Evolutionary conservation across 2,797 vertebrate genomes (phyloP).

Genomic region (Gymnocypris eckloni): DNA sequence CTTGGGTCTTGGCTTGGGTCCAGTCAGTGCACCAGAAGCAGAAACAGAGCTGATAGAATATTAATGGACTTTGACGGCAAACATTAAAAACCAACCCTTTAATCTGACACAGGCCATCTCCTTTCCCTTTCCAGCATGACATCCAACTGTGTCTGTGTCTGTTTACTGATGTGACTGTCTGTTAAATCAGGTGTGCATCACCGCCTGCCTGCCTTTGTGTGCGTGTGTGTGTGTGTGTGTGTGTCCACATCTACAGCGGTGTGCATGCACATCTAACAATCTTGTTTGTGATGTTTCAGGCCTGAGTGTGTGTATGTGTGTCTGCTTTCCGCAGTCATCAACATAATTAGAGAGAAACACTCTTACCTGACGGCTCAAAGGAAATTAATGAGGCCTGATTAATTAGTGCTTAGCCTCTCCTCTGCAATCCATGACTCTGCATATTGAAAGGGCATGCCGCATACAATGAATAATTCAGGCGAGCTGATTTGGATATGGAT

Average conservation of each 20-base stretch:
- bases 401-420: constrained; percentile 80
- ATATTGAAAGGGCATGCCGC: constrained; percentile 72
- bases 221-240: constrained; percentile 15
- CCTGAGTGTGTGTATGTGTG: constrained; percentile 50
- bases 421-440: constrained; percentile 77
- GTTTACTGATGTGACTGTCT: constrained; percentile 53
- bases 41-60: constrained; percentile 76
- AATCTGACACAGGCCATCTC: constrained; percentile 77
- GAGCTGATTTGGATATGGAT: constrained; percentile 49
- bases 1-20: constrained; percentile 52
- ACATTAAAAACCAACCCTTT: constrained; percentile 76
- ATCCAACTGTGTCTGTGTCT: constrained; percentile 60
- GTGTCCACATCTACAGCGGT: constrained; percentile 27
- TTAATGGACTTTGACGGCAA: constrained; percentile 80
- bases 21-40: constrained; percentile 69
- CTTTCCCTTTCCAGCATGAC: constrained; percentile 72
- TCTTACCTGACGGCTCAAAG: constrained; percentile 80
- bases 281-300: constrained; percentile 63
- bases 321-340: constrained; percentile 67
- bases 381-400: constrained; percentile 81
- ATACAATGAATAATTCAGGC: constrained; percentile 53
- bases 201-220: constrained; percentile 29
- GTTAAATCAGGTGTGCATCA: constrained; percentile 49
- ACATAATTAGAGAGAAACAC: constrained; percentile 82
- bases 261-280: constrained; percentile 57